These are phyloP conservation scores for Ormia ochracea DNA, from an alignment of 2,888 invertebrate genomes.

Conservation along the genomic window DNA sequence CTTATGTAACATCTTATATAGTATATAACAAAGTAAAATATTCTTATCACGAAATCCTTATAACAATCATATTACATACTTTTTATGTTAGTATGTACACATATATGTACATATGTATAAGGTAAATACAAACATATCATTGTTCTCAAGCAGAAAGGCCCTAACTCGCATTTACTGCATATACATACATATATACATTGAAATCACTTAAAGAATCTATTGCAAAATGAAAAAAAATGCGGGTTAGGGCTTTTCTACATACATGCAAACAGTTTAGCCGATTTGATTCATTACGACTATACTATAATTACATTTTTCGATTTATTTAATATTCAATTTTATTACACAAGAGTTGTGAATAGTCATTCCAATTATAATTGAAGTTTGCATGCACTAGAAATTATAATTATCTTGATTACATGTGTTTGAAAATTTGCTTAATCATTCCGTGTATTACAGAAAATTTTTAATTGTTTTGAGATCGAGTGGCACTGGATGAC, in stretches of 20 bases:
- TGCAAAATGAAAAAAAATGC: too few species aligned
- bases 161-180: background rate
- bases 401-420: background rate
- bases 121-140: too few species aligned
- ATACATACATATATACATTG: background rate
- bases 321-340: background rate
- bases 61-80: slow-evolving; percentile 1
- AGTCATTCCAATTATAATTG: background rate
- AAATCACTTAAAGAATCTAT: too few species aligned
- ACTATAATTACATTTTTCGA: background rate
- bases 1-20: background rate
- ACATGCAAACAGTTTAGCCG: background rate
- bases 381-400: background rate
- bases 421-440: background rate
- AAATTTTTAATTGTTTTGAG: background rate
- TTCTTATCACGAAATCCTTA: slow-evolving; percentile 5
- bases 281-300: background rate
- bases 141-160: too few species aligned
- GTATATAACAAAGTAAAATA: background rate
- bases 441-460: background rate
- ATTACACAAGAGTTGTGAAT: background rate
- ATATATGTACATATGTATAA: too few species aligned
- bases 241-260: too few species aligned
- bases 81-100: too few species aligned
- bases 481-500: too few species aligned